Percentiles rank a stretch among this genome's conserved stretches.
phyloP scores from a whole-genome alignment of 37 sponge, comb jelly and placozoan genomes.

The Crambe crambe region DNA sequence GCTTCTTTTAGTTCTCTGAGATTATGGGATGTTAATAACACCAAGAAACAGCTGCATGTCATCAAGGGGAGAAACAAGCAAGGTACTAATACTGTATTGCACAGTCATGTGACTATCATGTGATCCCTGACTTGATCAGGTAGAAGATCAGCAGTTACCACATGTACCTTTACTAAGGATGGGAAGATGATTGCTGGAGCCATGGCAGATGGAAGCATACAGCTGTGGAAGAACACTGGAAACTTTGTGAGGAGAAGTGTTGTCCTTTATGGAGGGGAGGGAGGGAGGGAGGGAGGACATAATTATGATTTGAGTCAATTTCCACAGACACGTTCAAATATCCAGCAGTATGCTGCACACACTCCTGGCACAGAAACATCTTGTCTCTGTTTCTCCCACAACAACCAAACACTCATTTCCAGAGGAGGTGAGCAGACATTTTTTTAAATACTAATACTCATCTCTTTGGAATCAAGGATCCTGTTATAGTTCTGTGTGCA shows the following conservation, averaged over 20 bases:
- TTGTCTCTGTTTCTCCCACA: constrained; percentile 72
- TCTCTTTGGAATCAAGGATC: neutral
- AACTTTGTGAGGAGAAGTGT: constrained; percentile 64
- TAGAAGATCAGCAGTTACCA: constrained; percentile 61
- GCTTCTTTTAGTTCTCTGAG: constrained; percentile 66
- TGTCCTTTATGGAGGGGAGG: neutral
- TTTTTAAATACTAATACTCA: no score
- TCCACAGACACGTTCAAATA: constrained; percentile 54
- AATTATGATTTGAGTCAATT: no score
- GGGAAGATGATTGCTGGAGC: constrained; percentile 78
- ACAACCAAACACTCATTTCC: constrained; percentile 71
- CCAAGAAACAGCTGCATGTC: constrained; percentile 80
- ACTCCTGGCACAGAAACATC: constrained; percentile 70
- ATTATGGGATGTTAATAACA: constrained; percentile 82
- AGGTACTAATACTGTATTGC: no score
- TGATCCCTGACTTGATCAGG: constrained; percentile 24
- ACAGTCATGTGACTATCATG: no score
- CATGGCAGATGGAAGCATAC: constrained; percentile 73
- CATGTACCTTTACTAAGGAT: constrained; percentile 73
- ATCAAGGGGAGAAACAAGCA: constrained; percentile 83
- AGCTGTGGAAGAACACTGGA: constrained; percentile 74
- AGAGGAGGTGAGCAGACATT: constrained; percentile 68
- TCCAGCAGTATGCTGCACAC: constrained; percentile 76
- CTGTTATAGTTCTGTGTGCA: neutral
- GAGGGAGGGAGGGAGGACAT: no score